Evolutionary conservation across 2,797 vertebrate genomes (phyloP), one percentile per base, ranked within the genome.

Genomic region (Clarias pachynema): DNA sequence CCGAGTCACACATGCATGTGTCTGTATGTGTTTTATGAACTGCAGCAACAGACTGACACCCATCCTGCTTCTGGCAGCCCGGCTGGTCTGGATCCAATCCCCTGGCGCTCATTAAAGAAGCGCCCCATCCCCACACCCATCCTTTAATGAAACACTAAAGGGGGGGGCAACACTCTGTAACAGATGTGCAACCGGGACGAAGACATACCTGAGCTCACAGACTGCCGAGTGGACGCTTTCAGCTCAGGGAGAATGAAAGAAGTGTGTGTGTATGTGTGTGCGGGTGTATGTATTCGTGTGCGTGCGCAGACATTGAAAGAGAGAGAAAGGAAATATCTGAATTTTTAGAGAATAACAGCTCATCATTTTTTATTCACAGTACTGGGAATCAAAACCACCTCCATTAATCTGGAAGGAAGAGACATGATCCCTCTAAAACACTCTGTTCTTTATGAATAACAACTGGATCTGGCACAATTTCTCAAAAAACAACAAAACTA

Each of bases 71-170:
- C 90, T 91, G 91, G 91, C 95, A 94, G 93, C 92, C 94, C 91
- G 85, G 85, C 87, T 83, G 89, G 94, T 94, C 94, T 95, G 95
- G 93, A 93, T 95, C 91, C 92, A 95, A 95, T 94, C 91, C 92
- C 88, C 90, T 91, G 86, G 87, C 88, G 91, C 93, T 92, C 92
- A 93, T 90, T 90, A 90, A 91, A 91, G 92, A 92, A 93, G 94
- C 62, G 82, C 91, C 88, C 93, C 93, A 93, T 93, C 93, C 90
- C 91, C 91, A 91, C 89, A 91, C 88, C 90, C 89, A 86, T 91
- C 91, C 88, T 77, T 89, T 89, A 90, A 91, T 90, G 87, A 88
- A 87, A 87, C 85, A 88, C 85, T 72, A 63, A 63, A 12, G 57
- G 26, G 8, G 44, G 56, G 24, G 29, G 49, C 66, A 31, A 69